Evolutionary conservation across 2,797 vertebrate genomes (phyloP).

Genomic region (Rhinella marina): DNA sequence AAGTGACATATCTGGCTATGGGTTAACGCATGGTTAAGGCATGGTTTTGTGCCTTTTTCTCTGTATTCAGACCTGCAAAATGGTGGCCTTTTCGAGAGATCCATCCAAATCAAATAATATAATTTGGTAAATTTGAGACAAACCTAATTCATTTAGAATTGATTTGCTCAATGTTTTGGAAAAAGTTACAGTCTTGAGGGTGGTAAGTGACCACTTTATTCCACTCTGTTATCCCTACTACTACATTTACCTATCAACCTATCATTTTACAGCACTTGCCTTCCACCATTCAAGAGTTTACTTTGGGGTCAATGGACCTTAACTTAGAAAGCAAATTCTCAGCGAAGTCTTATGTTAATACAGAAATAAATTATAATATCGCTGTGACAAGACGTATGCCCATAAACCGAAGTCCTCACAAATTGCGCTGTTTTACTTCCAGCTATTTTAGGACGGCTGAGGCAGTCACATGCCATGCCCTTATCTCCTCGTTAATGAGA

Average conservation of each 20-base stretch:
- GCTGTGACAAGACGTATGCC: background rate
- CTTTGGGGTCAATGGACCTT: background rate
- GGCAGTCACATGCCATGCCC: background rate
- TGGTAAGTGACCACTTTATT: background rate
- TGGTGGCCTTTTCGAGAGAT: too few relatives aligned
- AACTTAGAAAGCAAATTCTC: background rate
- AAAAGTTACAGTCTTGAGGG: background rate
- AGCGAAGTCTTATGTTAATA: background rate
- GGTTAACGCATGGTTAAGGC: too few relatives aligned
- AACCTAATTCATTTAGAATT: too few relatives aligned
- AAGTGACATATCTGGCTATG: too few relatives aligned
- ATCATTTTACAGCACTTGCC: background rate
- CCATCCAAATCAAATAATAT: too few relatives aligned
- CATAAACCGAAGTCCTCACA: background rate
- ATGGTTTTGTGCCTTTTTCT: too few relatives aligned
- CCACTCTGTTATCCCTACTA: too few relatives aligned
- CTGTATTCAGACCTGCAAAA: too few relatives aligned
- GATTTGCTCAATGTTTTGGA: background rate
- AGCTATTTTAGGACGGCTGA: background rate
- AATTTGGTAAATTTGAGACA: too few relatives aligned
- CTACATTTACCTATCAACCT: background rate
- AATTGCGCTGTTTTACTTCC: background rate
- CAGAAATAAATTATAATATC: background rate
- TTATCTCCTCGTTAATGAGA: constrained; percentile 31
- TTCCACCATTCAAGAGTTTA: background rate